These are phyloP conservation scores for Clarias fuscus DNA, from an alignment of 2,797 vertebrate genomes.

Conservation along the genomic window DNA sequence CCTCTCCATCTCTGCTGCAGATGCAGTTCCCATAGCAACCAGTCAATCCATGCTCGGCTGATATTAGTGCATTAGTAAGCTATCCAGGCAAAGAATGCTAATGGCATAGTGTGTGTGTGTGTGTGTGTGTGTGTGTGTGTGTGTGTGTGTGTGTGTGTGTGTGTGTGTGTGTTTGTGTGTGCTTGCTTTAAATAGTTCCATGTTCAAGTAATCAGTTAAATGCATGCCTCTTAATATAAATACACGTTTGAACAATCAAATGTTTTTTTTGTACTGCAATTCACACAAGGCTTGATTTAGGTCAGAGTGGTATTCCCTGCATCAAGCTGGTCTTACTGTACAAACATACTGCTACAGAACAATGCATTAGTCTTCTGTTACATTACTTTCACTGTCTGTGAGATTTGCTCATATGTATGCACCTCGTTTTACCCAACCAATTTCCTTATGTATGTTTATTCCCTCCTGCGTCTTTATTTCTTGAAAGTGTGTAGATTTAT, in stretches of 20 bases:
- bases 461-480: background rate
- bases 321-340: background rate
- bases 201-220: slow-evolving; percentile 45
- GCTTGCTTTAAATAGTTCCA: slow-evolving; percentile 10
- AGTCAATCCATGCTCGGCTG: slow-evolving; percentile 71
- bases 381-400: background rate
- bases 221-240: slow-evolving; percentile 39
- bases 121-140: background rate
- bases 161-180: slow-evolving; percentile 6
- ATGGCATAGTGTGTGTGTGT: slow-evolving; percentile 54
- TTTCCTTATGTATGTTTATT: too few species aligned
- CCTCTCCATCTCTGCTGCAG: slow-evolving; percentile 67
- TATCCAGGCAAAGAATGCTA: slow-evolving; percentile 68
- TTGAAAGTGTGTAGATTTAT: background rate
- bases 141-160: slow-evolving; percentile 20
- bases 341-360: background rate
- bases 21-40: slow-evolving; percentile 84
- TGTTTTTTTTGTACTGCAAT: slow-evolving; percentile 32
- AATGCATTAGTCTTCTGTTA: background rate
- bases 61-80: slow-evolving; percentile 75
- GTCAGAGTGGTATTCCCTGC: background rate
- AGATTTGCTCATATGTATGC: background rate
- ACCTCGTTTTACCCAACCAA: too few species aligned
- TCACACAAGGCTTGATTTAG: slow-evolving; percentile 15
- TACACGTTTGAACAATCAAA: slow-evolving; percentile 30